Percentiles rank a stretch among this genome's conserved stretches.
phyloP scores from a whole-genome alignment of 92 coral and sea anemone species.

The Nematostella vectensis region DNA sequence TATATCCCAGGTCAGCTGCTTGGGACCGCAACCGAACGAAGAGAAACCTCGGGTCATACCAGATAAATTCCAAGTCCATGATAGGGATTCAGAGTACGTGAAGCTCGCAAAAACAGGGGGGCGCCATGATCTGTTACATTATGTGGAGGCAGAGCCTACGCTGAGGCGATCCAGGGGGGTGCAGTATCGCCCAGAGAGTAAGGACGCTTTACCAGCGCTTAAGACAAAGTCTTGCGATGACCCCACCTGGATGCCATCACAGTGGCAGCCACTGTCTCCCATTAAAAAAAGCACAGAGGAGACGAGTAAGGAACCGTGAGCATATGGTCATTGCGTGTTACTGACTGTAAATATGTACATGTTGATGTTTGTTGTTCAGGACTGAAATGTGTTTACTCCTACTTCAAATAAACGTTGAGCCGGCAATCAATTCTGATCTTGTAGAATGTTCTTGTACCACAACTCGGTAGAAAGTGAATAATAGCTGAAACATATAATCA shows the following conservation, averaged over 20 bases:
- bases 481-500: too few species aligned
- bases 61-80: conserved; percentile 21
- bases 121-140: conserved; percentile 42
- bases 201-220: conserved; percentile 21
- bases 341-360: not conserved
- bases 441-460: too few species aligned
- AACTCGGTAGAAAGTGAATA: too few species aligned
- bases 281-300: too few species aligned
- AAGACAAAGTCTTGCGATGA: conserved; percentile 39
- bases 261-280: conserved; percentile 44
- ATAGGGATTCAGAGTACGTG: conserved; percentile 50
- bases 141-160: conserved; percentile 28
- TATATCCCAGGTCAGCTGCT: conserved; percentile 50
- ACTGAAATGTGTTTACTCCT: not conserved
- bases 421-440: too few species aligned
- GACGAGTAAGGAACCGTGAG: too few species aligned
- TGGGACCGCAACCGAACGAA: conserved; percentile 13
- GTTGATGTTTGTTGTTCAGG: conserved; percentile 3
- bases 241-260: conserved; percentile 55
- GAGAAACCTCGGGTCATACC: not conserved
- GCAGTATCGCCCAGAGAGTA: conserved; percentile 22
- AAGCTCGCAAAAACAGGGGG: conserved; percentile 62
- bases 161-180: conserved; percentile 22
- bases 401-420: not conserved
- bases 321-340: too few species aligned